Evolutionary conservation across 2,888 invertebrate genomes (phyloP).

Genomic region (Meghimatium bilineatum): DNA sequence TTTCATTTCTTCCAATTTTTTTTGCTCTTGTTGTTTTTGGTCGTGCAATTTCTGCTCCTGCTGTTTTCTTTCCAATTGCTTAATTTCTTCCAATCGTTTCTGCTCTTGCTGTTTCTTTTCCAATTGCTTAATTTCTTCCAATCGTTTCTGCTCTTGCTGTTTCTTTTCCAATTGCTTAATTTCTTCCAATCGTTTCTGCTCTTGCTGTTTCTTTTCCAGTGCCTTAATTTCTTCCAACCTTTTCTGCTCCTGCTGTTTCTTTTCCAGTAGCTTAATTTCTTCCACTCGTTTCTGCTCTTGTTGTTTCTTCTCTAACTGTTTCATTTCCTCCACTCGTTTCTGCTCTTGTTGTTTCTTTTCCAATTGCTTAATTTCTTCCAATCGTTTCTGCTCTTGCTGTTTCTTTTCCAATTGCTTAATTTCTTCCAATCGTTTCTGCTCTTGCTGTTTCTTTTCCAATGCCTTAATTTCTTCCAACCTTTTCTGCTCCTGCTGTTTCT

Average conservation of each 20-base stretch:
- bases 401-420: no score
- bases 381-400: no score
- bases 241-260: not conserved
- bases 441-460: no score
- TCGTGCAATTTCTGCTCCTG: not conserved
- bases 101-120: not conserved
- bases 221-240: not conserved
- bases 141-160: not conserved
- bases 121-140: not conserved
- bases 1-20: not conserved
- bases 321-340: no score
- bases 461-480: no score
- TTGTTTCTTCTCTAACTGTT: slow-evolving; percentile 1
- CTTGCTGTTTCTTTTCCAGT: slow-evolving; percentile 7
- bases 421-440: no score
- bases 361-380: no score
- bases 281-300: slow-evolving; percentile 16
- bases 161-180: not conserved
- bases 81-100: slow-evolving; percentile 5
- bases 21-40: not conserved
- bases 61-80: not conserved
- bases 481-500: no score
- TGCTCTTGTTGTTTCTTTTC: no score
- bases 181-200: slow-evolving; percentile 15
- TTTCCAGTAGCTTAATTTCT: not conserved